Evolutionary conservation across 2,113 vertebrate species (phyloP), one percentile per base, ranked within the genome.

Genomic region (Pseudopodoces humilis): DNA sequence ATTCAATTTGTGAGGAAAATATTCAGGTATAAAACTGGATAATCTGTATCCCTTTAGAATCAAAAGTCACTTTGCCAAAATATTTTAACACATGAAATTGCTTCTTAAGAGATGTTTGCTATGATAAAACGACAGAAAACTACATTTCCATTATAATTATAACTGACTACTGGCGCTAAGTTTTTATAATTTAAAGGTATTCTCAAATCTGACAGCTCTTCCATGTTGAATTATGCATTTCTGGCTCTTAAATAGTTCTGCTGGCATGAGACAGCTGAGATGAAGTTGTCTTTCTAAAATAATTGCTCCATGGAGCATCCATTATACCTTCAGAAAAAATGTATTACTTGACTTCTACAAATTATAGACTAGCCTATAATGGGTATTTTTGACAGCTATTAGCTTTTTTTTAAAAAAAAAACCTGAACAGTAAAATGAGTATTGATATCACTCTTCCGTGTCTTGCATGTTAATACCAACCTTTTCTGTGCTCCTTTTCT

Each of bases 151-250:
- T 98, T 98, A 98, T 98, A 98, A 98, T 98, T 98, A 98, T 97
- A 97, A 98, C 96, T 97, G 98, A 98, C 98, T 98, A 59, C 93
- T 97, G 96, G 96, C 95, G 97, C 95, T 98, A 98, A 98, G 96
- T 98, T 98, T 98, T 98, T 98, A 98, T 98, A 98, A 98, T 98
- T 98, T 98, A 98, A 98, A 98, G 98, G 98, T 98, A 98, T 98
- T 98, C 97, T 98, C 97, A 97, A 98, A 97, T 98, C 97, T 98
- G 98, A 98, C 98, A 98, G 97, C 97, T 97, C 96, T 98, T 97
- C 97, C 94, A 97, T 72, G 94, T 97, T 98, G 98, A 98, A 98
- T 98, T 98, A 98, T 98, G 97, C 97, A 98, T 98, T 98, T 97
- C 96, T 96, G 94, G 97, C 98, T 98, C 98, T 98, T 98, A 98